Evolutionary conservation across 2,113 vertebrate genomes (phyloP).

Genomic region (Labeo rohita): DNA sequence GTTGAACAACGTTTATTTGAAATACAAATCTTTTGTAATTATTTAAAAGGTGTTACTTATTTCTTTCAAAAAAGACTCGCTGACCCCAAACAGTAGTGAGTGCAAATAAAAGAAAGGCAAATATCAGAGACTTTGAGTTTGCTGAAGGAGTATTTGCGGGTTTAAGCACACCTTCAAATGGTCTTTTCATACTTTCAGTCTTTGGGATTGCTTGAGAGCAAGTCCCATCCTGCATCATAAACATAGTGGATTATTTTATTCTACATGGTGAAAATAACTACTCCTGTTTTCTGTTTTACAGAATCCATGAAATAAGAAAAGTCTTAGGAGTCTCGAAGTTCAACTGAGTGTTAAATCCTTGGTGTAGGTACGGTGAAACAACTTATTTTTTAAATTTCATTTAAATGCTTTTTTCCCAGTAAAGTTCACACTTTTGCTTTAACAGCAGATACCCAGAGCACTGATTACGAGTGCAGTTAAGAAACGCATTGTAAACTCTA

Average conservation of each 20-base stretch:
- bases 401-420: too few relatives aligned
- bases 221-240: neutral
- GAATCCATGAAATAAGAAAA: conserved; percentile 29
- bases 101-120: neutral
- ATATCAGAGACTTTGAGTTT: neutral
- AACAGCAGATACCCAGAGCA: neutral
- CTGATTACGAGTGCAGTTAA: neutral
- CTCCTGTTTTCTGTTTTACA: conserved; percentile 17
- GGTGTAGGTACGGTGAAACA: conserved; percentile 4
- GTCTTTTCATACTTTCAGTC: neutral
- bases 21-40: neutral
- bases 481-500: neutral
- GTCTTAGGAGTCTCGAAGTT: neutral
- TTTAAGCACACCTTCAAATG: neutral
- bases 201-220: neutral
- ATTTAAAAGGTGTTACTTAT: neutral
- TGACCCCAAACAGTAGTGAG: neutral
- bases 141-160: neutral
- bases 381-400: neutral
- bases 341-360: conserved; percentile 33
- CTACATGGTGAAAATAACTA: neutral
- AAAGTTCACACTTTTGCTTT: neutral
- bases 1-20: neutral
- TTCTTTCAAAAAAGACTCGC: neutral
- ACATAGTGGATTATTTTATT: conserved; percentile 6